These are phyloP conservation scores for Drosophila formosana DNA, from an alignment of 2,888 invertebrate genomes.

Conservation along the genomic window DNA sequence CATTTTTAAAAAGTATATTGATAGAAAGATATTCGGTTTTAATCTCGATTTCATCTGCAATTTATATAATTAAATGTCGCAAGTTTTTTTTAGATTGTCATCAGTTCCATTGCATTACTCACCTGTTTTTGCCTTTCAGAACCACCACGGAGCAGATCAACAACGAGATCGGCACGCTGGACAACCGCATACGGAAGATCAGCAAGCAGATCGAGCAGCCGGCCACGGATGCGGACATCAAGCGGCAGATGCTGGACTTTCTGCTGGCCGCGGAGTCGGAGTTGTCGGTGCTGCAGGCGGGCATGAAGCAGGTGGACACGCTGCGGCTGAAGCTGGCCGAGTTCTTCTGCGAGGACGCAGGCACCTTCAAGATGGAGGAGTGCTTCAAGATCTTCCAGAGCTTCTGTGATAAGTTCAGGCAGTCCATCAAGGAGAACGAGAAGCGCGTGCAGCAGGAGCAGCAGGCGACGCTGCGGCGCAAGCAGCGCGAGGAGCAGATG, in stretches of 20 bases:
- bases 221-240: constrained; percentile 92
- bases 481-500: constrained; percentile 90
- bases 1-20: too few relatives aligned
- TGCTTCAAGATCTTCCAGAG: constrained; percentile 95
- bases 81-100: too few relatives aligned
- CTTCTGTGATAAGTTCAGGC: constrained; percentile 94
- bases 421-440: constrained; percentile 94
- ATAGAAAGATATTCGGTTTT: too few relatives aligned
- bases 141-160: constrained; percentile 95
- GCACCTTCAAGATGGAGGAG: constrained; percentile 96
- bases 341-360: constrained; percentile 97
- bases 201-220: constrained; percentile 92
- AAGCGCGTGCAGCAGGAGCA: constrained; percentile 93
- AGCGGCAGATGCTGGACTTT: constrained; percentile 94
- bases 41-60: too few relatives aligned
- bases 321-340: constrained; percentile 93
- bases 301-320: constrained; percentile 93
- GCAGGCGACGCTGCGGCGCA: constrained; percentile 92
- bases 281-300: constrained; percentile 90
- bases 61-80: too few relatives aligned
- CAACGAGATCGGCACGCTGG: constrained; percentile 94
- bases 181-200: constrained; percentile 91
- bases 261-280: constrained; percentile 91
- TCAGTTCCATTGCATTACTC: too few relatives aligned
- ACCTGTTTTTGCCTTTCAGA: constrained; percentile 84